These are phyloP conservation scores for Eurystomus glaucurus DNA, from an alignment of 2,797 vertebrate species.

Conservation along the genomic window DNA sequence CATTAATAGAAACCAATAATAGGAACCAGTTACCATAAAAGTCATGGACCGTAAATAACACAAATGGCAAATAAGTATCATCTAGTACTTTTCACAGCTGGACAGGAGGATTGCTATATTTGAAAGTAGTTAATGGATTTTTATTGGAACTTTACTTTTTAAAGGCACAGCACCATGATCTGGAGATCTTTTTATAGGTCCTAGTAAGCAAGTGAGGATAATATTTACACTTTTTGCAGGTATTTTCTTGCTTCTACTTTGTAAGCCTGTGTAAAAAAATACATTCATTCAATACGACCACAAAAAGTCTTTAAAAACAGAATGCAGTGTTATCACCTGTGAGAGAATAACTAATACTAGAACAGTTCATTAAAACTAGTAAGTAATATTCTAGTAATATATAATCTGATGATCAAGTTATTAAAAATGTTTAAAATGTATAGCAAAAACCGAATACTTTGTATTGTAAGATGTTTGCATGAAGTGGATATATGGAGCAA, in stretches of 20 bases:
- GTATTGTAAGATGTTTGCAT: not conserved
- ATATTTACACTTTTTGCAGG: not conserved
- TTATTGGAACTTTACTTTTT: constrained; percentile 86
- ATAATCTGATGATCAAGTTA: not conserved
- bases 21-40: constrained; percentile 94
- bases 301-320: not conserved
- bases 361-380: not conserved
- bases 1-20: constrained; percentile 97
- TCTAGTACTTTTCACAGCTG: constrained; percentile 90
- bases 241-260: constrained; percentile 14
- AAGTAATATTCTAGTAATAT: not conserved
- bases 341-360: not conserved
- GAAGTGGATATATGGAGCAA: not conserved
- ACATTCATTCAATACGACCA: not conserved
- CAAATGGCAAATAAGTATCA: constrained; percentile 93
- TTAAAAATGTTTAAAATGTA: not conserved
- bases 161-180: constrained; percentile 77
- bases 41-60: constrained; percentile 95
- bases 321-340: not conserved
- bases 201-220: constrained; percentile 7
- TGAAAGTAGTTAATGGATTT: constrained; percentile 88
- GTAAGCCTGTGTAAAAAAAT: not conserved
- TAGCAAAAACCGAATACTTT: not conserved
- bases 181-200: constrained; percentile 26
- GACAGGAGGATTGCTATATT: constrained; percentile 86